These are phyloP conservation scores for Trypoxylus dichotomus DNA, from an alignment of 1,140 invertebrate genomes.

Conservation along the genomic window DNA sequence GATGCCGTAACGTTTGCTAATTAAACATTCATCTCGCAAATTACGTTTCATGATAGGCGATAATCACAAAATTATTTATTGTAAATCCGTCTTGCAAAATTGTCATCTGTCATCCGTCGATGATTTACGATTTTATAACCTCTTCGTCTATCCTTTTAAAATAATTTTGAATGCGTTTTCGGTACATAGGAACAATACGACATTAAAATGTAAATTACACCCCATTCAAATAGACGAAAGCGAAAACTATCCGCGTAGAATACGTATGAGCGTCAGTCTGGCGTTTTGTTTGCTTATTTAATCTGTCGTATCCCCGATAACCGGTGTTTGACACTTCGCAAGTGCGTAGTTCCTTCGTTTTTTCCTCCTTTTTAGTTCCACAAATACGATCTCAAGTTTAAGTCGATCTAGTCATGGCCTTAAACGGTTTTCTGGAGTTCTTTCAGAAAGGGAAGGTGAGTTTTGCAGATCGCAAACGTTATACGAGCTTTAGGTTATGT, in stretches of 20 bases:
- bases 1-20: too few species aligned
- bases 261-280: neutral
- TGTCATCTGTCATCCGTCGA: neutral
- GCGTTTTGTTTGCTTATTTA: neutral
- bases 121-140: neutral
- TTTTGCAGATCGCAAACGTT: conserved; percentile 28
- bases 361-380: neutral
- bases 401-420: conserved; percentile 50
- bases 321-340: neutral
- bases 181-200: neutral
- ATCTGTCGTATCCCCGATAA: neutral
- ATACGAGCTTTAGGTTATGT: conserved; percentile 30
- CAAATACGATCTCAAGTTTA: neutral
- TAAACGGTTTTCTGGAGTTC: conserved; percentile 76
- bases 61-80: neutral
- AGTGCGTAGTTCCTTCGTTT: conserved; percentile 8
- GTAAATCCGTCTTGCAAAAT: neutral
- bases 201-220: neutral
- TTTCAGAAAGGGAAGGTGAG: conserved; percentile 80
- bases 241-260: neutral
- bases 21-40: too few species aligned
- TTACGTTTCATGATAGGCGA: too few species aligned
- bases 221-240: neutral
- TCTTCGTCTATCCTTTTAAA: neutral
- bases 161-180: neutral